Evolutionary conservation across 2,888 invertebrate species (phyloP), one percentile per base, ranked within the genome.

Genomic region (Ennomos fuscantarius): DNA sequence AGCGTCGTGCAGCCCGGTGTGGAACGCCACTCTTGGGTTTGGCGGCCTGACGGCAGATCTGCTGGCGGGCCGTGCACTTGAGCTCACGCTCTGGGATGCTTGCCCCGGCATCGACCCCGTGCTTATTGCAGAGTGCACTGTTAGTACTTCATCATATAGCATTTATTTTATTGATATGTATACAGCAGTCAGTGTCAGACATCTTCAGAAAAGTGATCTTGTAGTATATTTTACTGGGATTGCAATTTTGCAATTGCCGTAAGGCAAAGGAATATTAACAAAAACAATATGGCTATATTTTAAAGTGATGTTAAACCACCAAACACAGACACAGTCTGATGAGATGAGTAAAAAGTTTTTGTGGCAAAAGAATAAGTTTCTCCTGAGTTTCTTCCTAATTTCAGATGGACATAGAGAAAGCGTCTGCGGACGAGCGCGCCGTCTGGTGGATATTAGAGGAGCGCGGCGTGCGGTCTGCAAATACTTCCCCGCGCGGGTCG

Each of bases 401-500:
- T 54, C 68, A 94, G 79, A 93, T 97, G 73, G 96, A 97, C 70
- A 87, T 97, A 58, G 95, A 95, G 73, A 96, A 96, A 82, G 97
- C 97, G 2, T 96, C 97, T 76, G 93, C 97, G 32, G 96, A 97
- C 75, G 97, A 97, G 82, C 95, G 97, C 55, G 96, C 97, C 0
- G 95, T 97, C 44, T 98, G 98, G 97, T 98, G 97, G 89, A 95
- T 97, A 8, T 87, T 97, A 50, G 97, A 97, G 73, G 97, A 97
- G 83, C 96, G 96, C 52, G 83, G 96, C 45, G 93, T 96, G n/a
- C 95, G 95, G 65, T 96, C 96, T 0, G 96, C 96, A 0, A 95
- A 95, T 77, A 94, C 95, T 0, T 97, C 97, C 0, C 97, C 97
- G 0, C 94, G 97, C 43, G 96, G 96, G 44, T 97, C 97, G 0